Evolutionary conservation across 2,797 vertebrate species (phyloP), one percentile per base, ranked within the genome.

Genomic region (Kryptolebias ocellatus): DNA sequence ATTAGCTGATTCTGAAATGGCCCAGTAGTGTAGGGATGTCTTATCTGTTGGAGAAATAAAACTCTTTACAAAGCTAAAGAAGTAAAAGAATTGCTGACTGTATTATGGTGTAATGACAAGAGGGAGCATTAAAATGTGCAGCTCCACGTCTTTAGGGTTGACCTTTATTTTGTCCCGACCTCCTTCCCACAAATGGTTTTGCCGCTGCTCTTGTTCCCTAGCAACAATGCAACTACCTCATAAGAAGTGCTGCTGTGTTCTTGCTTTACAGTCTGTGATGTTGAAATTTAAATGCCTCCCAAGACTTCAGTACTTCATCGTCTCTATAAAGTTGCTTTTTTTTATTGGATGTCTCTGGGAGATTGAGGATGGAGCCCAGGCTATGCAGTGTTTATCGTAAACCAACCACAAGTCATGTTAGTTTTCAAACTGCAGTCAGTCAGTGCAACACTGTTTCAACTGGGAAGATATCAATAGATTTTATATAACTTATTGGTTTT

Each of bases 161-260:
- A 60, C 34, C 31, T 70, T 50, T 59, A 20, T 65, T 70, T 64
- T 58, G 20, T 51, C 61, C 65, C 37, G 28, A 67, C 31, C 39
- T 24, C 5, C 49, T 67, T 76, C 66, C 59, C 39, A 81, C 24
- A 61, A 70, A 52, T 67, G 60, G 57, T 65, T 71, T 49, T 62
- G 58, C 42, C 54, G 60, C 63, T 73, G 28, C 54, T 75, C 46
- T 49, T 42, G 86, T 91, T 86, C 64, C 82, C 58, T 71, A 70
- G 88, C 79, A 89, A 89, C 74, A 4, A 58, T 70, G 51, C 53
- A 71, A n/a, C 53, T 64, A 77, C 52, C 55, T 60, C 60, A 39
- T 60, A 17, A 62, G 29, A 71, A 78, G 60, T 11, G 28, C 14
- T 34, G 51, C 50, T 20, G 28, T 45, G 58, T 31, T n/a, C n/a